These are phyloP conservation scores for Oryzaephilus surinamensis DNA, from an alignment of 1,140 invertebrate genomes.

Conservation along the genomic window DNA sequence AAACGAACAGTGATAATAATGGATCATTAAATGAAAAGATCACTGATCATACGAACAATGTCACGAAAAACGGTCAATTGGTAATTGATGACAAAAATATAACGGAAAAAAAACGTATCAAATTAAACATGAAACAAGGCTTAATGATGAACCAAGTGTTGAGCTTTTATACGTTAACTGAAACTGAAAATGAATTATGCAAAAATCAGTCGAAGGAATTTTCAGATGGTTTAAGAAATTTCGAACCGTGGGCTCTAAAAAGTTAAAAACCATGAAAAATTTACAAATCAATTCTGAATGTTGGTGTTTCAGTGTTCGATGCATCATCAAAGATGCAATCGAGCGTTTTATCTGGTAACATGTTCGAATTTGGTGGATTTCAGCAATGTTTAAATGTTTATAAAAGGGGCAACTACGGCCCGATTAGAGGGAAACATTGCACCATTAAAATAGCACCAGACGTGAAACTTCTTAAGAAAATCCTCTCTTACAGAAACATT, in stretches of 20 bases:
- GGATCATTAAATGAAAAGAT: no score
- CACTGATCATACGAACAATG: no score
- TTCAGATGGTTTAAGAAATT: conserved; percentile 10
- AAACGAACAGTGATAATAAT: no score
- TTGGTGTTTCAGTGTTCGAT: conserved; percentile 7
- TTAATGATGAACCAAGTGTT: conserved; percentile 18
- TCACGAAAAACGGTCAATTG: no score
- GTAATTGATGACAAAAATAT: background rate
- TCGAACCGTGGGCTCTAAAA: conserved; percentile 21
- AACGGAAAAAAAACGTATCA: conserved; percentile 7
- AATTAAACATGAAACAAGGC: conserved; percentile 20
- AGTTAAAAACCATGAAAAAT: conserved; percentile 11
- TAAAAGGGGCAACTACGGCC: conserved; percentile 13
- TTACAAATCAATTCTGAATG: conserved; percentile 2
- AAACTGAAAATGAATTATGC: conserved; percentile 11
- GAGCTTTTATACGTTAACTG: conserved; percentile 12
- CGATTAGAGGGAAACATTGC: conserved; percentile 20
- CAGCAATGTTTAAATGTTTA: conserved; percentile 21
- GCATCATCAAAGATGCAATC: conserved; percentile 20
- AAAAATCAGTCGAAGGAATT: conserved; percentile 17
- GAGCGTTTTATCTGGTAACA: conserved; percentile 8
- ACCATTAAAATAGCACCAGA: conserved; percentile 17
- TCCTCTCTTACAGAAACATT: conserved; percentile 16
- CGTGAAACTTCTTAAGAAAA: conserved; percentile 14
- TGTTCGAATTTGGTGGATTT: conserved; percentile 15